Percentiles rank a stretch among this genome's conserved stretches.
Evolutionary conservation across 2,113 vertebrate species (phyloP).

Genomic region (Thunnus maccoyii): DNA sequence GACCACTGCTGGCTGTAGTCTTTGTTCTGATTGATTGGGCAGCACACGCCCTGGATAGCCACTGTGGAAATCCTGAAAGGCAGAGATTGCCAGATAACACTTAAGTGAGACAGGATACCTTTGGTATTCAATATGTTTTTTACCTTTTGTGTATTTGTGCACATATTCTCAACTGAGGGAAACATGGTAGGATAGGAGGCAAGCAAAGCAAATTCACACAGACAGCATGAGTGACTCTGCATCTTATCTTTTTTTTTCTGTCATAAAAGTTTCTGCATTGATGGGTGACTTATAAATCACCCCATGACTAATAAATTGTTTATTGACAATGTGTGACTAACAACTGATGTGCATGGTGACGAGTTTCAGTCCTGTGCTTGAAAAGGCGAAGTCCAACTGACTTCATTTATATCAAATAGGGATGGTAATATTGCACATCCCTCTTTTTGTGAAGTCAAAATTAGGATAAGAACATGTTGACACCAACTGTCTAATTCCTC

Average conservation of each 20-base stretch:
- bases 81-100: background rate
- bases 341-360: no score
- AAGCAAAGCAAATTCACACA: background rate
- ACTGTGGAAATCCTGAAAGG: slow-evolving; percentile 74
- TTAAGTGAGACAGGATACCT: slow-evolving; percentile 6
- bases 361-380: no score
- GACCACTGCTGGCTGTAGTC: slow-evolving; percentile 83
- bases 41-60: slow-evolving; percentile 60
- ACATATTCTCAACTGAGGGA: background rate
- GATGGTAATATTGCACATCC: no score
- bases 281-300: background rate
- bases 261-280: background rate
- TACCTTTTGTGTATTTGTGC: background rate
- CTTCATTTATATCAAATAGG: no score
- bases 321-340: background rate
- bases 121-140: background rate
- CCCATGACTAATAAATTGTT: background rate
- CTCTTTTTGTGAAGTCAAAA: no score
- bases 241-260: background rate
- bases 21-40: slow-evolving; percentile 76
- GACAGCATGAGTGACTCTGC: background rate
- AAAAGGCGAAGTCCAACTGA: no score
- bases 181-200: background rate
- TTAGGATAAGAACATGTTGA: no score
- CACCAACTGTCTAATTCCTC: no score